Percentiles rank a stretch among this genome's conserved stretches.
phyloP scores from a whole-genome alignment of 2,888 invertebrate species.

The Nephrotoma appendiculata region DNA sequence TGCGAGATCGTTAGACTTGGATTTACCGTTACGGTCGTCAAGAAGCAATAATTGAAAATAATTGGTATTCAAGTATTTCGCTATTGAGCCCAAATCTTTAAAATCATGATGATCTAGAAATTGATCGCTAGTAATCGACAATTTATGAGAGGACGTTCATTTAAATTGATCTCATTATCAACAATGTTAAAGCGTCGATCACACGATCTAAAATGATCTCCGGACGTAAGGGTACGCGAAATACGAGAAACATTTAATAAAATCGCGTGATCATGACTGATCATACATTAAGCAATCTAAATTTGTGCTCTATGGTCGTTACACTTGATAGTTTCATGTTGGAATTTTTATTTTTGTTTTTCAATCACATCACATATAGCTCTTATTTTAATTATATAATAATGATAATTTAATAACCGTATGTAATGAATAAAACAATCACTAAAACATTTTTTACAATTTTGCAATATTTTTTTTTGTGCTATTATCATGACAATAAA shows the following conservation, averaged over 20 bases:
- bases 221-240: too few relatives aligned
- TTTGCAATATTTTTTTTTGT: not conserved
- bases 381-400: not conserved
- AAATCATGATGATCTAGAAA: too few relatives aligned
- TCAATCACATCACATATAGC: not conserved
- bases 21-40: too few relatives aligned
- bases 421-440: not conserved
- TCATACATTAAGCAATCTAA: not conserved
- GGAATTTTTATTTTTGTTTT: not conserved
- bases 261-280: not conserved
- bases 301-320: not conserved
- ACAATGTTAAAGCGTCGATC: too few relatives aligned
- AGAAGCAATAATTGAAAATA: too few relatives aligned
- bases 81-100: too few relatives aligned
- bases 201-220: too few relatives aligned
- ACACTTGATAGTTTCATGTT: not conserved
- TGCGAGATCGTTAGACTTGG: too few relatives aligned
- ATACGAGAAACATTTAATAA: not conserved
- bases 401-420: not conserved
- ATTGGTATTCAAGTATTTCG: too few relatives aligned
- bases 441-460: not conserved
- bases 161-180: too few relatives aligned
- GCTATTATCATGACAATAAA: not conserved
- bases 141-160: too few relatives aligned
- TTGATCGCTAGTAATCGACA: too few relatives aligned